A percentile compares a stretch with the other conserved stretches of the same genome.
Evolutionary conservation across 2,888 invertebrate species (phyloP).

Genomic region (Chromoteleia sp.): DNA sequence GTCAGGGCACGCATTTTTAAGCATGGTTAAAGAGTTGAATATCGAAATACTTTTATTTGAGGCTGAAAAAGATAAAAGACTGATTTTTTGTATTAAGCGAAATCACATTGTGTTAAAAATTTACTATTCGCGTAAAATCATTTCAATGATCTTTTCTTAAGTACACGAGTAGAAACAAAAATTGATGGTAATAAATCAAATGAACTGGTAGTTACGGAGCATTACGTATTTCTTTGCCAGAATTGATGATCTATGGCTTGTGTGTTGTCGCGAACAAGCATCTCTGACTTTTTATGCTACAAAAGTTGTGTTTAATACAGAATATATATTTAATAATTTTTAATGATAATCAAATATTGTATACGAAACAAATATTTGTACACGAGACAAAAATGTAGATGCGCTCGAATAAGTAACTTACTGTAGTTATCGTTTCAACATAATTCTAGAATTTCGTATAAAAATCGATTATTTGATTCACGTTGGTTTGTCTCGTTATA

Average conservation of each 20-base stretch:
- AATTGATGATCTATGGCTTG: constrained; percentile 24
- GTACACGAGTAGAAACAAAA: neutral
- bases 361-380: too few species aligned
- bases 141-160: constrained; percentile 24
- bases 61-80: neutral
- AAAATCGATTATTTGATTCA: too few species aligned
- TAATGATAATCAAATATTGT: too few species aligned
- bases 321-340: too few species aligned
- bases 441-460: too few species aligned
- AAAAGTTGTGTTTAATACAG: too few species aligned
- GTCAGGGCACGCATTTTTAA: neutral
- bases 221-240: constrained; percentile 31
- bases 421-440: too few species aligned
- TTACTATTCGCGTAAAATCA: constrained; percentile 12
- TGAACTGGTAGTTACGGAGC: constrained; percentile 8
- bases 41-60: neutral
- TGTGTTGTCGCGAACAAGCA: constrained; percentile 14
- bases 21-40: constrained; percentile 16
- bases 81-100: constrained; percentile 12
- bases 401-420: too few species aligned
- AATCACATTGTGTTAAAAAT: constrained; percentile 10
- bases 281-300: constrained; percentile 3
- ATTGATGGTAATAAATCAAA: constrained; percentile 28
- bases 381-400: too few species aligned
- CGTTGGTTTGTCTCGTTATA: too few species aligned